Evolutionary conservation across 2,888 invertebrate species (phyloP).

Genomic region (Lagria hirta): DNA sequence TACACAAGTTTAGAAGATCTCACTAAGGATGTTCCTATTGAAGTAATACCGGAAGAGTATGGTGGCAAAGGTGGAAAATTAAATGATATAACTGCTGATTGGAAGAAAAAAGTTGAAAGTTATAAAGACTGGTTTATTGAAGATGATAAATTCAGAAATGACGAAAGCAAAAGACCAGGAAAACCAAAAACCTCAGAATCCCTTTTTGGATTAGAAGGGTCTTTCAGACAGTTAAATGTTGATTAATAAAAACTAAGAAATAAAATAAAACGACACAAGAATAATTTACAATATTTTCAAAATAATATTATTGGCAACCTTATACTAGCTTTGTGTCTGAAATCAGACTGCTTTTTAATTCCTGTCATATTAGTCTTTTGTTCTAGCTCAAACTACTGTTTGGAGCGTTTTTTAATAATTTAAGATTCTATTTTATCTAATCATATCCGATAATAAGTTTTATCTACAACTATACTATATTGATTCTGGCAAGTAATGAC

Average conservation of each 20-base stretch:
- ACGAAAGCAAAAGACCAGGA: slow-evolving; percentile 59
- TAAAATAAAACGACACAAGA: too few species aligned
- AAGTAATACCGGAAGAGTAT: slow-evolving; percentile 65
- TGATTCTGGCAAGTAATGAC: too few species aligned
- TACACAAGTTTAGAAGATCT: slow-evolving; percentile 59
- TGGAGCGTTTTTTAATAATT: too few species aligned
- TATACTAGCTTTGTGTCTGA: too few species aligned
- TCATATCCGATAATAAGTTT: too few species aligned
- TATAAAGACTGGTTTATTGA: slow-evolving; percentile 58
- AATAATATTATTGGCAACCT: too few species aligned
- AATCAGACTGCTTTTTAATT: too few species aligned
- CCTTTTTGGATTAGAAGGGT: slow-evolving; percentile 59
- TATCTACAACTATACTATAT: too few species aligned
- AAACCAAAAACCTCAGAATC: slow-evolving; percentile 58
- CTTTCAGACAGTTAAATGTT: slow-evolving; percentile 57
- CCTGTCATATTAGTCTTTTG: too few species aligned
- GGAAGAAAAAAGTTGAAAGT: slow-evolving; percentile 58
- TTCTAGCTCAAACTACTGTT: too few species aligned
- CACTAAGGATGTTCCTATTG: slow-evolving; percentile 60
- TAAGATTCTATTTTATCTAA: too few species aligned
- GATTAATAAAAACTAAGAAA: slow-evolving; percentile 52
- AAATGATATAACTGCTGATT: slow-evolving; percentile 57
- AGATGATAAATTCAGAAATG: slow-evolving; percentile 54
- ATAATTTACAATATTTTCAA: too few species aligned
- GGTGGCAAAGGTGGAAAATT: slow-evolving; percentile 64